A percentile compares a stretch with the other conserved stretches of the same genome.
Evolutionary conservation across 1,140 invertebrate species (phyloP).

Genomic region (Microvelia longipes): DNA sequence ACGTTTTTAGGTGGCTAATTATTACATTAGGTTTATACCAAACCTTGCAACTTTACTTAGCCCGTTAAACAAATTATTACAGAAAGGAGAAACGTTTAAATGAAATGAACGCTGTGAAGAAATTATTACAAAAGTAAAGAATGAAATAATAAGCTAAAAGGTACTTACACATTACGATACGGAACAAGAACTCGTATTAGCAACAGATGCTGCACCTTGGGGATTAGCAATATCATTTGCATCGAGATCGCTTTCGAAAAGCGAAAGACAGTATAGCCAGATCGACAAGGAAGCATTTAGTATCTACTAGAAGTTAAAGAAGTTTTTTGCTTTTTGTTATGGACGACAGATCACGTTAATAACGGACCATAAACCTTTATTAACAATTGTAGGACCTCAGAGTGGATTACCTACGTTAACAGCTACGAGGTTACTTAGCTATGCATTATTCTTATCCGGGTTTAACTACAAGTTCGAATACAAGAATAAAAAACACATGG

Average conservation of each 20-base stretch:
- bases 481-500: constrained; percentile 19
- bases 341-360: constrained; percentile 34
- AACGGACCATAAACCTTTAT: constrained; percentile 36
- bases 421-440: neutral
- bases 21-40: too few relatives aligned
- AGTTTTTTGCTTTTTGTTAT: constrained; percentile 37
- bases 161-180: too few relatives aligned
- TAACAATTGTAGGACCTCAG: constrained; percentile 29
- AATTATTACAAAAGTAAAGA: too few relatives aligned
- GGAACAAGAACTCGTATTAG: too few relatives aligned
- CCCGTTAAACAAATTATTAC: too few relatives aligned
- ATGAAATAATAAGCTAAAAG: too few relatives aligned
- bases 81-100: too few relatives aligned
- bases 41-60: too few relatives aligned
- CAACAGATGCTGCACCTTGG: too few relatives aligned
- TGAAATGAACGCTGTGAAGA: too few relatives aligned
- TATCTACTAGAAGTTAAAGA: constrained; percentile 35
- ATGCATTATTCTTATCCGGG: constrained; percentile 21
- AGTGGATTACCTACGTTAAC: neutral
- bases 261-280: constrained; percentile 34
- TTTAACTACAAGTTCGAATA: constrained; percentile 29
- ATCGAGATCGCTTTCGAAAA: constrained; percentile 29
- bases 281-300: constrained; percentile 38
- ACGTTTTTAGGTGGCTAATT: too few relatives aligned
- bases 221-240: constrained; percentile 31